Evolutionary conservation across 2,888 invertebrate species (phyloP), one percentile per base, ranked within the genome.

Genomic region (Matsumyia berberina): DNA sequence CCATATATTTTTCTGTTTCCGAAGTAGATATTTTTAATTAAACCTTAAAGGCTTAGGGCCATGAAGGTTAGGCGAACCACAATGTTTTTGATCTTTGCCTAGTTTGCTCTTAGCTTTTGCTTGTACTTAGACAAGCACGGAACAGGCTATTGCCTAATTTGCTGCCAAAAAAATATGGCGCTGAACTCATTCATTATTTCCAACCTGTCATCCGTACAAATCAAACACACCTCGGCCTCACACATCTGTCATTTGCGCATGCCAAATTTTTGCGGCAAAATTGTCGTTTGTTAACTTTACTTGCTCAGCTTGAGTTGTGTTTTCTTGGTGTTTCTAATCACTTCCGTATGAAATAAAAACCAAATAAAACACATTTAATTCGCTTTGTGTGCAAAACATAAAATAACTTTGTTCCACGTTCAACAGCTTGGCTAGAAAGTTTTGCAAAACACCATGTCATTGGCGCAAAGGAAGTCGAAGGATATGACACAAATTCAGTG

Each of bases 401-500:
- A 2, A 1, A 9, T 8, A 9, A 31, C 31, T 53, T 2, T 33
- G 17, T 35, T 33, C 4, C 1, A 9, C 17, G 5, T 31, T 19
- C n/a, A 1, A 19, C 12, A 7, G 8, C 2, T 12, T 5, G 9
- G 9, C 5, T 11, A n/a, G n/a, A 15, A 42, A 55, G 53, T 31
- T 15, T 31, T 15, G 2, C 12, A 1, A 7, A 62, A 44, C 4
- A 35, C 4, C 37, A 49, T 9, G 7, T 8, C 60, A 69, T 78
- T 78, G 82, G 55, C 53, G 60, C 67, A 60, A 66, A 67, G 11
- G 4, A 58, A 51, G 29, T n/a, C 55, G 7, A 44, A 62, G n/a
- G 79, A 87, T 83, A 89, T 90, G 88, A 88, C 91, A 70, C 88
- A 89, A 86, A 89, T 91, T 72, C 89, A 90, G 51, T 89, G 90